phyloP scores from a whole-genome alignment of 2,888 invertebrate genomes.

The Bedellia somnulentella region DNA sequence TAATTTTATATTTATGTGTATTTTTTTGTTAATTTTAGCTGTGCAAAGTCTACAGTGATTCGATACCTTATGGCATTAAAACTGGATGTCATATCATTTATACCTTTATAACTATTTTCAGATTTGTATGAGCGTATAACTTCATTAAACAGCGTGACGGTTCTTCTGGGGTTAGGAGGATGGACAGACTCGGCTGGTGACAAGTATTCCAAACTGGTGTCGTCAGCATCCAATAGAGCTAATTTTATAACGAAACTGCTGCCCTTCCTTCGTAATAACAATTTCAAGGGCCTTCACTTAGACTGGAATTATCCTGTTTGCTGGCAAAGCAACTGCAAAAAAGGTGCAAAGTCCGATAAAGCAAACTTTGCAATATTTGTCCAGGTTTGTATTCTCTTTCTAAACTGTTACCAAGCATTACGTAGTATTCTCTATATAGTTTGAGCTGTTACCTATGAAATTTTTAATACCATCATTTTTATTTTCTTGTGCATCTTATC shows the following conservation, averaged over 20 bases:
- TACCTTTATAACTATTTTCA: constrained; percentile 24
- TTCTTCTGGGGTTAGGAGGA: constrained; percentile 86
- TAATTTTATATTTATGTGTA: no score
- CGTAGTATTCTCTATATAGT: no score
- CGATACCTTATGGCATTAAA: background rate
- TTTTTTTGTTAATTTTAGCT: no score
- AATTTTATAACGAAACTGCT: constrained; percentile 72
- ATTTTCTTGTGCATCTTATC: no score
- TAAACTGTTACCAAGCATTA: no score
- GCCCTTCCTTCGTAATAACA: constrained; percentile 71
- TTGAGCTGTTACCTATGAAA: no score
- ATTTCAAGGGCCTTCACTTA: constrained; percentile 84
- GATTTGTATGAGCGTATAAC: constrained; percentile 81
- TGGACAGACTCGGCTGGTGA: constrained; percentile 92
- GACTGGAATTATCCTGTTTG: constrained; percentile 96
- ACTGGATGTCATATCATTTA: background rate
- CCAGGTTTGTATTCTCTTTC: constrained; percentile 65
- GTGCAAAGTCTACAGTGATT: background rate
- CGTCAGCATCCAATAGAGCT: constrained; percentile 64
- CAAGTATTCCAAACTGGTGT: constrained; percentile 81
- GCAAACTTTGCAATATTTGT: constrained; percentile 77
- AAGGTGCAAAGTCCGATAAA: constrained; percentile 77
- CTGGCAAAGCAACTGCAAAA: constrained; percentile 88
- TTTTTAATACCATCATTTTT: no score
- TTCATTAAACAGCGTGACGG: constrained; percentile 64